Base-by-base conservation (phyloP, 2,113 vertebrate species). In the Mesembrinibis cayennensis region DNA sequence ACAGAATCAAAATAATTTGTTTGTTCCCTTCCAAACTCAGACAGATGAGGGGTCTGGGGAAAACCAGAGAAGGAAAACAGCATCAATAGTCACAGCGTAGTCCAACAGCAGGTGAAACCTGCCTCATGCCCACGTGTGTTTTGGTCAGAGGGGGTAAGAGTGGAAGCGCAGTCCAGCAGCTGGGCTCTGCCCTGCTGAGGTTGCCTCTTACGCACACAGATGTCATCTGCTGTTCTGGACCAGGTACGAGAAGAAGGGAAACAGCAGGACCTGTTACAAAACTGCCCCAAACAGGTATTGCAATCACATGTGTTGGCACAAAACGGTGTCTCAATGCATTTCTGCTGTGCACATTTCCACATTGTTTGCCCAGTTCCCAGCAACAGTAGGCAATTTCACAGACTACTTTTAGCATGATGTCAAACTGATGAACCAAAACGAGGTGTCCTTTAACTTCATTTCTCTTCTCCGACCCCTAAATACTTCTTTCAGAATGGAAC, bases 151-250 rank as follows among this genome's bases (percentile, higher is more conserved):
- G 20, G 80, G 92, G 74, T 25, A 81, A 27, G 17, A 87, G 70
- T 47, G 11, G 38, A 70, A 82, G 87, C 3, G 7, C 49, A 44
- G 66, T 49, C n/a, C 90, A 92, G n/a, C 58, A 97, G 80, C 63
- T 84, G 79, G 62, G 79, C 79, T 93, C 69, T 79, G 88, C 90
- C 96, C 81, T 97, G 90, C 91, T 71, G 73, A 77, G 52, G 71
- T 79, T 38, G 13, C 56, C 82, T 72, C 70, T 77, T 81, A 25
- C 0, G 47, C 74, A 69, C 66, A 81, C 50, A 73, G 93, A 89
- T 71, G 72, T 96, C 97, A 92, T 42, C 74, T 96, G 87, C 82
- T 94, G 55, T 80, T 91, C 90, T 77, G 87, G 81, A 92, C 8
- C 3, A 20, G 91, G 59, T 49, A 85, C 62, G 71, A 95, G 59